Conservation (phyloP, 2,113 vertebrate species). For the Boulengeromyrus knoepffleri region DNA sequence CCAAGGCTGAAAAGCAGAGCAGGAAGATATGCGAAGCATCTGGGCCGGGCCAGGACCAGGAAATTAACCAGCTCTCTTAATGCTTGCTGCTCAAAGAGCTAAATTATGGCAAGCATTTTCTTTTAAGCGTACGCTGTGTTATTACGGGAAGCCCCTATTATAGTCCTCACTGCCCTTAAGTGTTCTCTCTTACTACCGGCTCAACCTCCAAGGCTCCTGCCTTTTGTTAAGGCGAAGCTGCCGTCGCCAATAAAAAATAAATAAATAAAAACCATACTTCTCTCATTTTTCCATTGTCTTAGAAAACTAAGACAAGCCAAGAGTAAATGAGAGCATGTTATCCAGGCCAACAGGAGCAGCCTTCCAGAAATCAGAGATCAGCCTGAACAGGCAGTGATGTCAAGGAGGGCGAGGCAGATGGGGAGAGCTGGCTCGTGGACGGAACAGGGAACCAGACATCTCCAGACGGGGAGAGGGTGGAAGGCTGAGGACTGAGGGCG, state of each 20-base stretch:
- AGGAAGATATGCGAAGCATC: not conserved
- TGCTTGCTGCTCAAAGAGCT: not conserved
- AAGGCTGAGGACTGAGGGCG: not conserved
- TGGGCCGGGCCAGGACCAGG: not conserved
- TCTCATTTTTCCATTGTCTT: not conserved
- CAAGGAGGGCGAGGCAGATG: not conserved
- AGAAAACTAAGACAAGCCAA: not conserved
- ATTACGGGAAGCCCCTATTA: not conserved
- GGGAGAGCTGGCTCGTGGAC: not conserved
- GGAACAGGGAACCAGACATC: conserved; percentile 6
- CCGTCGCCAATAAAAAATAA: not conserved
- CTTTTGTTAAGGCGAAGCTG: conserved; percentile 2
- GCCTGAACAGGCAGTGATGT: not conserved
- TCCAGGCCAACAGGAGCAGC: not conserved
- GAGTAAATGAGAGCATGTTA: not conserved
- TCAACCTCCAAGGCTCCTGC: not conserved
- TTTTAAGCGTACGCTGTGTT: not conserved
- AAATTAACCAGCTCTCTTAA: not conserved
- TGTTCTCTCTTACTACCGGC: conserved; percentile 11
- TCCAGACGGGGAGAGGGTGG: not conserved
- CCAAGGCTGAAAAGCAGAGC: conserved; percentile 11
- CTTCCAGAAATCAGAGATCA: not conserved
- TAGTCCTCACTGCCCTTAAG: not conserved
- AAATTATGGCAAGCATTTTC: not conserved
- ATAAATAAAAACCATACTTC: not conserved